Evolutionary conservation across 2,888 invertebrate species (phyloP), one percentile per base, ranked within the genome.

Genomic region (Allophyes oxyacanthae): DNA sequence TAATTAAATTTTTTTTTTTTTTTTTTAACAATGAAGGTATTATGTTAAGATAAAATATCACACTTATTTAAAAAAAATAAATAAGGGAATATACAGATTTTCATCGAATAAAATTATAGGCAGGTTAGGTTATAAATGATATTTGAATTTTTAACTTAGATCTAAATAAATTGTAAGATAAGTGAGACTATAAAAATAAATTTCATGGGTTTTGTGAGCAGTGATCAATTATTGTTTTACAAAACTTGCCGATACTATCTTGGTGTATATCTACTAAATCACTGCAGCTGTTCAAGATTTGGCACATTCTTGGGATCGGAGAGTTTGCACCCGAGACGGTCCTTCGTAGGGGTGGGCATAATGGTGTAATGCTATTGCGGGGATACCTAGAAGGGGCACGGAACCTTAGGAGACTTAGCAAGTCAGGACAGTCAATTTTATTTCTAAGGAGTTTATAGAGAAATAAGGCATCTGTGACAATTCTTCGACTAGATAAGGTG

Each of bases 251-350:
- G 2, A 28, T 8, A 8, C 41, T 41, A 13, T 45, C 45, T 1
- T 34, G 20, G 11, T 49, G 41, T 14, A 50, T 13, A 51, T 51
- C 51, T 8, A 20, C 13, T n/a, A 52, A 10, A 6, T 52, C 37
- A 43, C 52, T 52, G 25, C 30, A 44, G 6, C 43, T 37, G 32
- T 52, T 52, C 0, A 52, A 11, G 9, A 30, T 11, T 44, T 15
- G 28, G 9, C 52, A 52, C 7, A 52, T 13, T 2, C 52, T 11
- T 11, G 52, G 37, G 6, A 52, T 43, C 0, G 44, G 44, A 1
- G 43, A 44, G 38, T 52, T n/a, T 14, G 38, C 38, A 32, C 52
- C 52, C 1, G 44, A 32, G 1, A 51, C 51, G 1, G 51, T 37
- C 5, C 44, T 52, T 9, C 52, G 15, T n/a, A 44, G 3, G 0